Evolutionary conservation across 1,140 invertebrate species (phyloP).

Genomic region (Drosophila persimilis): DNA sequence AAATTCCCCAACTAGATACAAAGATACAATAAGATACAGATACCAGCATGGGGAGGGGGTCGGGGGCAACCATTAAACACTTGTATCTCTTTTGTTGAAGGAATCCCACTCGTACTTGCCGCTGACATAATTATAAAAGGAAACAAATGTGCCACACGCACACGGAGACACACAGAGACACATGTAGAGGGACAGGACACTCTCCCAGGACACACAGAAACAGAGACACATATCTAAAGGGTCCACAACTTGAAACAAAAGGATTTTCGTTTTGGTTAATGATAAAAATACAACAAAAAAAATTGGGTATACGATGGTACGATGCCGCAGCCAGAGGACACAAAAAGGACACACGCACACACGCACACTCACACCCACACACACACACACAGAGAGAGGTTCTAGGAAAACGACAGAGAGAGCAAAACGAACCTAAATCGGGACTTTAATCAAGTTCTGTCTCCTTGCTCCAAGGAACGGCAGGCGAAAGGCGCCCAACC

Average conservation of each 20-base stretch:
- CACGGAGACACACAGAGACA: slow-evolving; percentile 26
- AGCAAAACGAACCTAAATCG: slow-evolving; percentile 17
- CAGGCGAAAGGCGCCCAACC: slow-evolving; percentile 45
- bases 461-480: background rate
- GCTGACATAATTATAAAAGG: slow-evolving; percentile 79
- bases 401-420: background rate
- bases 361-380: slow-evolving; percentile 32
- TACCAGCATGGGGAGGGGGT: background rate
- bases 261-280: slow-evolving; percentile 75
- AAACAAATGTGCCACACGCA: slow-evolving; percentile 71
- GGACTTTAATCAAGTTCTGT: background rate
- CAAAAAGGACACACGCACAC: slow-evolving; percentile 49
- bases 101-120: slow-evolving; percentile 70
- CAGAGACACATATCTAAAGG: slow-evolving; percentile 58
- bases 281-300: slow-evolving; percentile 54
- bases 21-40: slow-evolving; percentile 29
- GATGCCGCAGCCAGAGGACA: slow-evolving; percentile 50
- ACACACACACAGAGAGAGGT: slow-evolving; percentile 37
- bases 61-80: slow-evolving; percentile 32
- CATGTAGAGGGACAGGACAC: slow-evolving; percentile 21
- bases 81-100: slow-evolving; percentile 66
- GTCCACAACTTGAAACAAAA: slow-evolving; percentile 61
- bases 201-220: slow-evolving; percentile 41
- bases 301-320: background rate
- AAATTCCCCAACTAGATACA: background rate